phyloP scores from a whole-genome alignment of 2,797 vertebrate species.

The Siniperca obscura region DNA sequence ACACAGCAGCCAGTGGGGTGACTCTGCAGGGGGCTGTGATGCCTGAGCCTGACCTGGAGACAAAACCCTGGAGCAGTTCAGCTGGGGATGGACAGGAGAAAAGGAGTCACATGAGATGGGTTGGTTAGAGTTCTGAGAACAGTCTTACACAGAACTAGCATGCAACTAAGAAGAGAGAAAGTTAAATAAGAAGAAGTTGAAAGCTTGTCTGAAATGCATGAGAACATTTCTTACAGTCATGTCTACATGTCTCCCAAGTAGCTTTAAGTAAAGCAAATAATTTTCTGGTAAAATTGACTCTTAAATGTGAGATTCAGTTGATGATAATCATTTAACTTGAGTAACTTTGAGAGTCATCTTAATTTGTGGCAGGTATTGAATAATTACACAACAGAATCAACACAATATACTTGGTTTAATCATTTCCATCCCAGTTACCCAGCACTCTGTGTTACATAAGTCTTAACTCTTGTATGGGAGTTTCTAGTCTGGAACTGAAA shows the following conservation, averaged over 20 bases:
- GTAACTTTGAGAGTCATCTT: neutral
- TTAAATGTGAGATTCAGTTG: constrained; percentile 11
- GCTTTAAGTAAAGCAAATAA: neutral
- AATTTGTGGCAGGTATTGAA: constrained; percentile 16
- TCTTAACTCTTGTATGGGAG: constrained; percentile 53
- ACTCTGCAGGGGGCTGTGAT: constrained; percentile 41
- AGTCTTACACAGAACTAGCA: constrained; percentile 13
- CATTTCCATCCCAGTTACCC: constrained; percentile 22
- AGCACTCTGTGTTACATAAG: constrained; percentile 42
- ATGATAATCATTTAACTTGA: constrained; percentile 3
- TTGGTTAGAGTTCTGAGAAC: constrained; percentile 23
- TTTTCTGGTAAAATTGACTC: neutral
- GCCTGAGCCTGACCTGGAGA: constrained; percentile 66
- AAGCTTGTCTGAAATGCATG: constrained; percentile 8
- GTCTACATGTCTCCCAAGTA: neutral
- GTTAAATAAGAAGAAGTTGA: constrained; percentile 36
- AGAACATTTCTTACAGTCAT: constrained; percentile 31
- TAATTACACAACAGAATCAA: constrained; percentile 20
- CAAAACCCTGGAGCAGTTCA: constrained; percentile 80
- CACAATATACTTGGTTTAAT: constrained; percentile 20
- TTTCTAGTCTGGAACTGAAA: constrained; percentile 70
- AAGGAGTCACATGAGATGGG: constrained; percentile 36
- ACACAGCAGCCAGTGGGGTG: constrained; percentile 79
- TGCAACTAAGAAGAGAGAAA: constrained; percentile 25
- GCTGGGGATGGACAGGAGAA: constrained; percentile 59